Percentiles rank a stretch among this genome's conserved stretches.
Conservation (phyloP, 2,888 invertebrate genomes). For the Hydrotaea cyrtoneurina region DNA sequence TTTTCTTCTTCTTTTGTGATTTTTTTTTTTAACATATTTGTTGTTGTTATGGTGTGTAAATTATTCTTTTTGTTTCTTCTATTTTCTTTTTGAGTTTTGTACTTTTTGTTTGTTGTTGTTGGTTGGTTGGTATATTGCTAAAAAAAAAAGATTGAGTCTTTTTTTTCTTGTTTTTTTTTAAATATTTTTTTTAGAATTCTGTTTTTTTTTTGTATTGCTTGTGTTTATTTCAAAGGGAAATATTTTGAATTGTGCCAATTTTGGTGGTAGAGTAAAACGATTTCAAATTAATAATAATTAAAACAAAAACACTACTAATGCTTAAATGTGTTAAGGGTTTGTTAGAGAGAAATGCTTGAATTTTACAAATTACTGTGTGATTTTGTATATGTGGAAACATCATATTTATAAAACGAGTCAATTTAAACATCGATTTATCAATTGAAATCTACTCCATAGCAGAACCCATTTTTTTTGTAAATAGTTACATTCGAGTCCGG, state of each 20-base stretch:
- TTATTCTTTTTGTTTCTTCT: conserved; percentile 63
- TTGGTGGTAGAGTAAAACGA: background rate
- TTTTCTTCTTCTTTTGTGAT: background rate
- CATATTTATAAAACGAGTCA: no score
- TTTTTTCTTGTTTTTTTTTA: conserved; percentile 27
- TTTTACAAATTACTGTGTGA: no score
- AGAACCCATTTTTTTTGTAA: no score
- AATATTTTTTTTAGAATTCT: conserved; percentile 23
- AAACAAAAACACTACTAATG: background rate
- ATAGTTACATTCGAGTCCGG: no score
- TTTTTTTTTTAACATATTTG: conserved; percentile 41
- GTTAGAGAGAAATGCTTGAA: no score
- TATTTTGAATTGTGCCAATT: background rate
- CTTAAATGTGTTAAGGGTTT: no score
- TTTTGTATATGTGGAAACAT: no score
- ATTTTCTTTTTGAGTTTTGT: conserved; percentile 66
- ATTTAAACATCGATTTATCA: no score
- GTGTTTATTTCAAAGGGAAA: background rate
- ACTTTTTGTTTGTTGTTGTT: conserved; percentile 68
- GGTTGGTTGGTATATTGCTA: conserved; percentile 64
- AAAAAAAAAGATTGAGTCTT: conserved; percentile 53
- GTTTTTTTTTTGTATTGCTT: conserved; percentile 52
- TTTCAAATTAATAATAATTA: background rate
- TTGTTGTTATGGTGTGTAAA: conserved; percentile 19
- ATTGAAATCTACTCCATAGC: no score